These are phyloP conservation scores for Vimba vimba DNA, from an alignment of 2,113 vertebrate species.

Conservation along the genomic window DNA sequence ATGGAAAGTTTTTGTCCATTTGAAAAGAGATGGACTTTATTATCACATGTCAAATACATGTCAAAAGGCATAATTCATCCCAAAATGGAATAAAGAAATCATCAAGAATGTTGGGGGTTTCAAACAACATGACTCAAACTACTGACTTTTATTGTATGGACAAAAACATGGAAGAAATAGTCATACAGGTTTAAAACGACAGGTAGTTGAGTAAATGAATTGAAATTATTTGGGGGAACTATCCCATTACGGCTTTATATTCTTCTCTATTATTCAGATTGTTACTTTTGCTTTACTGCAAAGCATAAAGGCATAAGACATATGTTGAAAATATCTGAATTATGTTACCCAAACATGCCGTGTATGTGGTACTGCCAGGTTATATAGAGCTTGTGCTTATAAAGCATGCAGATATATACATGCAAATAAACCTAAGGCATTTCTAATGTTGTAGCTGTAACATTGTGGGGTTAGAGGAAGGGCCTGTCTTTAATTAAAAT, in stretches of 20 bases:
- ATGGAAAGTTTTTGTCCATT: not conserved
- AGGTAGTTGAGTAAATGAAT: not conserved
- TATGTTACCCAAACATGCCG: not conserved
- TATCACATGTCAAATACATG: constrained; percentile 42
- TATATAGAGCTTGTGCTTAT: not conserved
- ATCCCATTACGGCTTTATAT: not conserved
- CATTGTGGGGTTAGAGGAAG: constrained; percentile 21
- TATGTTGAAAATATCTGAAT: constrained; percentile 14
- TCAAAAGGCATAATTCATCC: not conserved
- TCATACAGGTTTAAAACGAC: too few species aligned
- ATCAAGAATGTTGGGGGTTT: not conserved
- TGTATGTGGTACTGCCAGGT: not conserved
- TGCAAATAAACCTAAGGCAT: not conserved
- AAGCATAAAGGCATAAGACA: not conserved
- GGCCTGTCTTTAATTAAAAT: constrained; percentile 29
- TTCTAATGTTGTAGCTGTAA: not conserved
- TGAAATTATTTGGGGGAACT: not conserved
- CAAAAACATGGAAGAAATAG: not conserved
- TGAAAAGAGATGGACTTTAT: not conserved
- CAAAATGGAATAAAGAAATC: not conserved
- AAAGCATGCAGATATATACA: not conserved
- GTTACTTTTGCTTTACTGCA: not conserved
- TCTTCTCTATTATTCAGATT: not conserved
- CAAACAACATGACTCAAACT: not conserved
- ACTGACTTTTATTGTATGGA: not conserved